Evolutionary conservation across 2,888 invertebrate genomes (phyloP), one percentile per base, ranked within the genome.

Genomic region (Eristalis intricaria): DNA sequence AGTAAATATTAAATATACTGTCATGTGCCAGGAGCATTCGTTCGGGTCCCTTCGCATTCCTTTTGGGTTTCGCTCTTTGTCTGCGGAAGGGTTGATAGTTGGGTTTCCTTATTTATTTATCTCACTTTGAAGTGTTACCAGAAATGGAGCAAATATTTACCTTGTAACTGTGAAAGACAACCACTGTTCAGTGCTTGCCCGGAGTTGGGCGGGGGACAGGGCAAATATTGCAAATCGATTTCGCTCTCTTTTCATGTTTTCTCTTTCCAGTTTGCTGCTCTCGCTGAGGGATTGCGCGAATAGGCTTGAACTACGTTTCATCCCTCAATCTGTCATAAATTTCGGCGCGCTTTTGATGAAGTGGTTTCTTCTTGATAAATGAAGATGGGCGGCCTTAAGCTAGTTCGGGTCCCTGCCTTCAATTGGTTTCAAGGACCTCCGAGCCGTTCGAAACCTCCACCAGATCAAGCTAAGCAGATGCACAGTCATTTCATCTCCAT

Each of bases 61-160:
- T 35, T 50, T 43, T 7, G 11, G 43, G 60, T 38, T 38, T 15
- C 4, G 13, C 11, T 29, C 40, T 29, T 66, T 13, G 23, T 68
- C 32, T 68, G 32, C 68, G 23, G 61, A 56, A 58, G 63, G 56
- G 43, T 60, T 19, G 60, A 10, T 40, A 70, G 63, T 73, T 71
- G 35, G 40, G 22, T 64, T 40, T 50, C 64, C 50, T 60, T 86
- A 78, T 78, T 86, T 86, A 82, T 82, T 82, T 86, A 82, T 87
- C 70, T 87, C 79, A 75, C 79, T 83, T 84, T 79, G 83, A 84
- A 84, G 85, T 84, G 84, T 83, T 83, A 26, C 79, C 83, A 56
- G 70, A 79, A 87, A 84, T 75, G 70, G 66, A 71, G 56, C 75
- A 79, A 83, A 78, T 73, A 78, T 86, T 83, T 74, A 43, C 61